Conservation (phyloP, 2,797 vertebrate genomes). For the Lepilemur ruficaudatus region DNA sequence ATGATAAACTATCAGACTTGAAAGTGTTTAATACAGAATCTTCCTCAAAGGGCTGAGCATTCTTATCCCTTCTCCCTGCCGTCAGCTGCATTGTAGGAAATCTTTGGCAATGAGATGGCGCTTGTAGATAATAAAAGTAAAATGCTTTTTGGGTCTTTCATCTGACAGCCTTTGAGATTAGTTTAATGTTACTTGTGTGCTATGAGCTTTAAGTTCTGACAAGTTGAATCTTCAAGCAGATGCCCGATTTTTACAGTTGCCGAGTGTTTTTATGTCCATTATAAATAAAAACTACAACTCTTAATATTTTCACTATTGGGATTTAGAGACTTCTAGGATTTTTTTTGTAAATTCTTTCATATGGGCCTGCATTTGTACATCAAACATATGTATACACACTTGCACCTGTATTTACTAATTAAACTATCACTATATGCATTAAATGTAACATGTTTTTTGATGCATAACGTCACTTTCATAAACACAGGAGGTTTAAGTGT, state of each 20-base stretch:
- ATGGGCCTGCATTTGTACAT: background rate
- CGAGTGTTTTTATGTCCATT: background rate
- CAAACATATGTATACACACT: background rate
- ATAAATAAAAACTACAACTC: background rate
- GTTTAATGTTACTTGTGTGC: background rate
- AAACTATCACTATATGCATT: background rate
- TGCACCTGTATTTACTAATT: background rate
- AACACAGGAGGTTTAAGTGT: background rate
- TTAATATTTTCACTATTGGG: background rate
- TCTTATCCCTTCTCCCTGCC: background rate
- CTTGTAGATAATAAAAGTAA: conserved; percentile 29
- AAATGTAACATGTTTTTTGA: background rate
- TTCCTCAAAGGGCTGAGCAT: background rate
- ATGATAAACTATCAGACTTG: background rate
- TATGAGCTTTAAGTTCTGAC: background rate
- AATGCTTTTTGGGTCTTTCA: background rate
- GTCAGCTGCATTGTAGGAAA: background rate
- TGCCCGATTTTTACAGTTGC: background rate
- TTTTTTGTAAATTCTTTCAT: background rate
- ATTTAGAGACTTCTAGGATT: background rate
- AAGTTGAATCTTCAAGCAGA: conserved; percentile 16
- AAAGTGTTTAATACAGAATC: background rate
- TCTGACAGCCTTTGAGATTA: conserved; percentile 46
- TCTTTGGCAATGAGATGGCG: background rate
- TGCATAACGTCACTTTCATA: background rate